Base-by-base conservation (phyloP, 2,888 invertebrate genomes). In the Brachypterus glaber region DNA sequence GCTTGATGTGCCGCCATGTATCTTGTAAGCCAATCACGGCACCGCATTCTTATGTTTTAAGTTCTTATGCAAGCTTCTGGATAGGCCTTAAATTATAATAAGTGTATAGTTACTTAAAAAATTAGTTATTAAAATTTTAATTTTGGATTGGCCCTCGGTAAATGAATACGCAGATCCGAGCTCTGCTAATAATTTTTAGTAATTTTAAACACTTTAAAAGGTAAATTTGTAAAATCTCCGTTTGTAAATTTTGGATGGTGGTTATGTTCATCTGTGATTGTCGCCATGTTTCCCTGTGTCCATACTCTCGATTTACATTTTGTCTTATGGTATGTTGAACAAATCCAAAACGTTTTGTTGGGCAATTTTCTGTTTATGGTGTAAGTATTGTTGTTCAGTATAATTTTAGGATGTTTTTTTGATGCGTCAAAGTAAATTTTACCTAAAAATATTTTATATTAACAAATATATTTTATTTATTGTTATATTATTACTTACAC, bases 321-420 rank as follows among this genome's bases (percentile, higher is more conserved):
- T 14, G 21, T 7, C 9, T 21, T 21, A 7, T 9, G 5, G 4
- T 24, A 33, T 24, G 24, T 24, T 9, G 21, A 18, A 33, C 33
- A 33, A 8, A 18, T 13, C 33, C 33, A 33, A 21, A 21, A 21
- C 4, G 40, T 40, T 24, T 31, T 31, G n/a, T 21, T 30, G n/a
- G 34, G 30, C 21, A 34, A 18, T 30, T 39, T 36, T 17, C 16
- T 26, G 9, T 17, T 24, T 17, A 40, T 35, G 13, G 31, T 25
- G 11, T 31, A 40, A 3, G 35, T 26, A 14, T 43, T 33, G 13
- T 39, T 40, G 26, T 53, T 43, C 14, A 54, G 38, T 8, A 54
- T 48, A 12, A 56, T 39, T 18, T 47, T 44, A 5, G 53, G 50
- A 3, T 53, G 47, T 35, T 45, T 50, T 29, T 43, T 44, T 9